Evolutionary conservation across 2,113 vertebrate species (phyloP).

Genomic region (Malurus elegans): DNA sequence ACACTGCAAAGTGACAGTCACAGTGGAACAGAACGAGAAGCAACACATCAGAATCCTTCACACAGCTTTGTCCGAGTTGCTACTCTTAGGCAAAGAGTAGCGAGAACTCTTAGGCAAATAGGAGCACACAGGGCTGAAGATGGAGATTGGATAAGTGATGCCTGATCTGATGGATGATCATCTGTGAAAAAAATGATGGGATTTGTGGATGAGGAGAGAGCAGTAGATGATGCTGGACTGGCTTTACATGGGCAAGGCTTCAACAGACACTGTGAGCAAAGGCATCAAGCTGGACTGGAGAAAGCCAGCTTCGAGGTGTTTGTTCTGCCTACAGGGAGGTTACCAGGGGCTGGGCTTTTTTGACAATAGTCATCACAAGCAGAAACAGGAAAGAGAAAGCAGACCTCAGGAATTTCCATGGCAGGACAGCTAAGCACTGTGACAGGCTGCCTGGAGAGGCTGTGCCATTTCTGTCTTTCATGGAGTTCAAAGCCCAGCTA

Average conservation of each 20-base stretch:
- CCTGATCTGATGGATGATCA: background rate
- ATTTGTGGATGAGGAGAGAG: background rate
- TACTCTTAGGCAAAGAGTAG: background rate
- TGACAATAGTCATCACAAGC: background rate
- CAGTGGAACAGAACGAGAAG: background rate
- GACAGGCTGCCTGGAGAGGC: background rate
- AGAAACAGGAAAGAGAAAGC: background rate
- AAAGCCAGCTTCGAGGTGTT: accelerated
- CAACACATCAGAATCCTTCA: background rate
- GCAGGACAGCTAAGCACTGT: background rate
- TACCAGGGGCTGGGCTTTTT: background rate
- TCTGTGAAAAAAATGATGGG: background rate
- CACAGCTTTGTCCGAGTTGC: background rate
- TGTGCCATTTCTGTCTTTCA: background rate
- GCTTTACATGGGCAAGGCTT: background rate
- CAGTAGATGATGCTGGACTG: background rate
- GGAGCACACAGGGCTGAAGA: accelerated
- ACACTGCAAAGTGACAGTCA: background rate
- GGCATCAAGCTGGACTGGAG: background rate
- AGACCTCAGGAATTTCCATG: background rate
- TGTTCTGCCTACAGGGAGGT: accelerated
- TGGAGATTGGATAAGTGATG: background rate
- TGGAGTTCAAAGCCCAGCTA: background rate
- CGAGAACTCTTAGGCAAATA: background rate
- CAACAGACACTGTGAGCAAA: background rate